Base-by-base conservation (phyloP, 2,888 invertebrate species). In the Tipula lateralis region DNA sequence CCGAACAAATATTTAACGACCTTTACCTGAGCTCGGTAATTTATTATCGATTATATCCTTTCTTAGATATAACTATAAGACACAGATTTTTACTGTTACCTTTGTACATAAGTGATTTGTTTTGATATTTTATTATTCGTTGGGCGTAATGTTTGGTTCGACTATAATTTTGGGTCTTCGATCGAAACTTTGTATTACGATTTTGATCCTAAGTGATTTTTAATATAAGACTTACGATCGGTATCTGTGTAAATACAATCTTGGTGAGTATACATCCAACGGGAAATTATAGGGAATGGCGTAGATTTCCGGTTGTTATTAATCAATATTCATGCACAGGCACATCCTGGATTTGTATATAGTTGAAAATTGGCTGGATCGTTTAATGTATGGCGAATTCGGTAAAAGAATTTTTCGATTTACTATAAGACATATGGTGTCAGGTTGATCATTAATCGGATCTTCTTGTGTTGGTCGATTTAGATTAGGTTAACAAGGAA, bases 1-100 rank as follows among this genome's bases (percentile, higher is more conserved):
- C 39, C 13, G 5, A 44, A 44, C 13, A 66, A n/a, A 66, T 66
- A 24, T 66, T 66, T 66, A 24, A 66, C 66, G 66, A 66, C 13
- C 66, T 24, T n/a, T 66, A 66, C 66, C 66, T 66, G 24, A 24
- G 1, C 24, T 66, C 12, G 39, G 9, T 66, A 66, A 66, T 66
- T 66, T 66, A 66, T 66, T 24, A 66, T 66, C 66, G 66, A 66
- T 66, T 66, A 66, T 66, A 66, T 66, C 66, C 66, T 66, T 66
- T 66, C 24, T 12, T 19, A 66, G 66, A 66, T 66, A n/a, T n/a
- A 66, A 66, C 7, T 3, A 66, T 66, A n/a, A n/a, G n/a, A n/a
- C n/a, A 19, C 2, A 24, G 66, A 50, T 50, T 50, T 32, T 66
- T 66, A 66, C 66, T 24, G 24, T 50, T 50, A 50, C 6, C 6